Conservation (phyloP, 2,113 vertebrate genomes). For the Oenanthe oenanthe region DNA sequence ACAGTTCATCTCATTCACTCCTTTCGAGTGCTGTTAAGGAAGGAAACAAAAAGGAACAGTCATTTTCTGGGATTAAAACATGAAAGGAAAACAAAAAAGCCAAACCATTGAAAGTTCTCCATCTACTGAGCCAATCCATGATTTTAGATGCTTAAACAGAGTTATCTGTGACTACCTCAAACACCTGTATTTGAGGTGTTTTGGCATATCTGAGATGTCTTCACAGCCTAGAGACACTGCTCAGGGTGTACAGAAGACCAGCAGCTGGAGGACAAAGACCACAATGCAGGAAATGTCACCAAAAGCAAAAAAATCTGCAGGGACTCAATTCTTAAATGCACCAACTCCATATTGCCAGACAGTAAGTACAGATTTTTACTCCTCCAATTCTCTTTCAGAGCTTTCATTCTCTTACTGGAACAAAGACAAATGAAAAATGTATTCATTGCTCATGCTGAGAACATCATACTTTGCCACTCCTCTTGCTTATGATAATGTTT, state of each 20-base stretch:
- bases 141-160: not conserved
- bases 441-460: not conserved
- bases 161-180: not conserved
- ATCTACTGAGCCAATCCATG: not conserved
- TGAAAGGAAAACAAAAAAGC: not conserved
- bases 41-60: slow-evolving; percentile 43
- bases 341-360: not conserved
- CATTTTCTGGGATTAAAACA: not conserved
- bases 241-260: not conserved
- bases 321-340: not conserved
- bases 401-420: not conserved
- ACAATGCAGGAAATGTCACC: not conserved
- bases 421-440: not conserved
- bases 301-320: not conserved
- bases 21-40: slow-evolving; percentile 78
- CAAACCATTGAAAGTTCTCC: not conserved
- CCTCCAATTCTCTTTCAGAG: not conserved
- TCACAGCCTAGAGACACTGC: not conserved
- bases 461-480: not conserved
- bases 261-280: not conserved
- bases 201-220: not conserved
- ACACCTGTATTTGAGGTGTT: not conserved
- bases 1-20: slow-evolving; percentile 89
- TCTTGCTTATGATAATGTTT: not conserved
- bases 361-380: not conserved